Evolutionary conservation across 2,888 invertebrate genomes (phyloP), one percentile per base, ranked within the genome.

Genomic region (Thysanoteuthis rhombus): DNA sequence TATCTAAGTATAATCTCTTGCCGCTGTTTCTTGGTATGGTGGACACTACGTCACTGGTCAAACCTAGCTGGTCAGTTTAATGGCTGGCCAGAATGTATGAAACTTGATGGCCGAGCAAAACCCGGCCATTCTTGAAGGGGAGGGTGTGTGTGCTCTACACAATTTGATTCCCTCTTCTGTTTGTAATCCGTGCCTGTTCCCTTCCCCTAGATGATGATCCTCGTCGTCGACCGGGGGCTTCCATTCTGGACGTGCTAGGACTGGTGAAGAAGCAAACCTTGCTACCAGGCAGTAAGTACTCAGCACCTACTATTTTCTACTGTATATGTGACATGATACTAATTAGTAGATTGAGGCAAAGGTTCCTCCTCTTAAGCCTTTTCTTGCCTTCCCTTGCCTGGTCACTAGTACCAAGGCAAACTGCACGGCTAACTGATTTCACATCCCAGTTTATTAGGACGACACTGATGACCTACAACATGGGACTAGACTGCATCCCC

Each of bases 181-280:
- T 75, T 75, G 75, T 75, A 75, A 75, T 75, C 75, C n/a, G 75
- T 75, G 75, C 75, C 75, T 75, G 45, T 40, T 40, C n/a, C 91
- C 39, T 92, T 92, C 91, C 91, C 39, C 45, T 45, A 92, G 95
- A 95, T 58, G 93, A 93, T 89, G 96, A 96, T 92, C 95, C 96
- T 4, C 94, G 95, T 16, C 94, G 95, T 92, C 96, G 95, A 91
- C 95, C 95, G 5, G 96, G 95, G 39, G 96, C 96, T 12, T 96
- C 96, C 3, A 93, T 97, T 22, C 94, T 97, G n/a, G 96, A 96
- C 93, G 96, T 95, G 0, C 95, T 97, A 89, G 97, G 97, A 32
- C 95, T 97, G 89, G 96, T 96, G 39, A 96, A 96, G 95, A 96
- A 96, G 94, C 95, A 95, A 90, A 94, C 94, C 22, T 93, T 93